These are phyloP conservation scores for Leucophenga varia DNA, from an alignment of 1,140 invertebrate genomes.

Conservation along the genomic window DNA sequence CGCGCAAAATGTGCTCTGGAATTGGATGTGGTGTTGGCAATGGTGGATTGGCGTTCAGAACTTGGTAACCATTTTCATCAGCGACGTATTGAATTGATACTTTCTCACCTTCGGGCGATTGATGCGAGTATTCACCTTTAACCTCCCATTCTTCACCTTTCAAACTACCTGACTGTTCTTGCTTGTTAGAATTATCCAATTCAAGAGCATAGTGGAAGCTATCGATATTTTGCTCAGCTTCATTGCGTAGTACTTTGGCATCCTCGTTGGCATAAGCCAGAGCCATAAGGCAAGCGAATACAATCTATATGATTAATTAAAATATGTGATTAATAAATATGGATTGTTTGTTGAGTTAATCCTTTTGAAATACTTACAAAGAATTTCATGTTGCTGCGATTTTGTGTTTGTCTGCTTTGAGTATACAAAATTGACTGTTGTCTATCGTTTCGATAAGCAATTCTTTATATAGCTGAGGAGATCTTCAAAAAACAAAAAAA, in stretches of 20 bases:
- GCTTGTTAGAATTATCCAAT: constrained; percentile 77
- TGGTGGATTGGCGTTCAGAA: constrained; percentile 59
- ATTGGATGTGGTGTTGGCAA: constrained; percentile 69
- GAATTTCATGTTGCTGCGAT: too few relatives aligned
- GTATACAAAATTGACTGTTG: too few relatives aligned
- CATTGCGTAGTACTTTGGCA: constrained; percentile 18
- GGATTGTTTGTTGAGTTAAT: neutral
- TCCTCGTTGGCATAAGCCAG: constrained; percentile 34
- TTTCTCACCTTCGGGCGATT: constrained; percentile 67
- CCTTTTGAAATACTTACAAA: constrained; percentile 31
- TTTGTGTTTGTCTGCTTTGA: too few relatives aligned
- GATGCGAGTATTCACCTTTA: constrained; percentile 72
- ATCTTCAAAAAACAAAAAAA: too few relatives aligned
- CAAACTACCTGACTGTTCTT: constrained; percentile 72
- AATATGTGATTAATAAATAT: neutral
- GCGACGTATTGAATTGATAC: constrained; percentile 51
- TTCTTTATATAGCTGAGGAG: too few relatives aligned
- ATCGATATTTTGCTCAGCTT: constrained; percentile 24
- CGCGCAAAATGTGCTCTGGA: constrained; percentile 62
- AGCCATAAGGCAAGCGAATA: constrained; percentile 37
- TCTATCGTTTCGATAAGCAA: too few relatives aligned
- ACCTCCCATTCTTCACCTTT: constrained; percentile 69
- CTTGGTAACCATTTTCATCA: constrained; percentile 74
- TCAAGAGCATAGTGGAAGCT: constrained; percentile 59
- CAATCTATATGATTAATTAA: constrained; percentile 20